Evolutionary conservation across 1,140 invertebrate species (phyloP), one percentile per base, ranked within the genome.

Genomic region (Batillaria attramentaria): DNA sequence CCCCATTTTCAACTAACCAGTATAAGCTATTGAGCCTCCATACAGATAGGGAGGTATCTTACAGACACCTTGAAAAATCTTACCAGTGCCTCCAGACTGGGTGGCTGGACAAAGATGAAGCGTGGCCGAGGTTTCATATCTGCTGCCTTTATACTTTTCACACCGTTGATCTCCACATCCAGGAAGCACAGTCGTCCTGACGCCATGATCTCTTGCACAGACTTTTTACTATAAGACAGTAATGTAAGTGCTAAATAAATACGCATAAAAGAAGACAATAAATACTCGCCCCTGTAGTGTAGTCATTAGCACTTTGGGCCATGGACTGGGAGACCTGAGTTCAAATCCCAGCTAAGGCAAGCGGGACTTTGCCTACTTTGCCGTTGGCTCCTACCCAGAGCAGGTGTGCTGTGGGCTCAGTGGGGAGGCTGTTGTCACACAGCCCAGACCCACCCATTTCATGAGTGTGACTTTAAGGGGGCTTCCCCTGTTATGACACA

Each of bases 131-230:
- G 95, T 91, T 98, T 94, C 18, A 99, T 91, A 81, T 95, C 93
- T 46, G 95, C 96, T 35, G 94, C 92, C 86, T 97, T 97, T 3
- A 99, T 95, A 90, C 95, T 96, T 85, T 96, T 96, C 0, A 99
- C 98, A 43, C 98, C 98, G 93, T 99, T 95, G 41, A 97, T 94
- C 82, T 99, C 98, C 85, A 99, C 97, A 88, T 99, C 98, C 74
- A 99, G 90, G 43, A 99, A 94, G 89, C 97, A 99, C 28, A 99
- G 94, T 89, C 95, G 95, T 2, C 97, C 97, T 66, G 93, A 91
- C 20, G 92, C 91, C 76, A 94, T 93, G 0, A 99, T 95, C 84
- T 94, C 93, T 88, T 96, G 93, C 0, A 99, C 95, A 0, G 97
- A 95, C 86, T 92, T 92, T 92, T 97, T 97, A 89, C 97, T 99